Evolutionary conservation across 2,797 vertebrate genomes (phyloP).

Genomic region (Pseudochirops cupreus): DNA sequence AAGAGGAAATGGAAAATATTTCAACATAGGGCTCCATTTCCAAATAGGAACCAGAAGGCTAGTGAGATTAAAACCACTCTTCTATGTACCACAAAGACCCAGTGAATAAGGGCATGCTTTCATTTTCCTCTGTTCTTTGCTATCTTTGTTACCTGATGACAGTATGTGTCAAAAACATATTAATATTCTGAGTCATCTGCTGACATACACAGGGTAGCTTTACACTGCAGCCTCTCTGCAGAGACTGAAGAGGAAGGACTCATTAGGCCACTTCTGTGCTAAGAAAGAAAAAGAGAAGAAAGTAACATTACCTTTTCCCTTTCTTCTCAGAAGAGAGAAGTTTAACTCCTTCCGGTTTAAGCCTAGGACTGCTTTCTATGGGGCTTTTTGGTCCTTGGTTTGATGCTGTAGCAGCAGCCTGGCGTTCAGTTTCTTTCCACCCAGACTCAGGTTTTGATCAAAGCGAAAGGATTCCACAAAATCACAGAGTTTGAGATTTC

Average conservation of each 20-base stretch:
- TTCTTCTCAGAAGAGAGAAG: neutral
- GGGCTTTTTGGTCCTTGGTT: neutral
- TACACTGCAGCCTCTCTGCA: neutral
- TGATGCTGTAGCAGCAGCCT: neutral
- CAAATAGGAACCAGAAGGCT: neutral
- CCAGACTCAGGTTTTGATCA: neutral
- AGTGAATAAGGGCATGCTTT: neutral
- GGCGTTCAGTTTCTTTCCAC: neutral
- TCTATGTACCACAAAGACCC: conserved; percentile 21
- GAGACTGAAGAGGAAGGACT: neutral
- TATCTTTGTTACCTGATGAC: neutral
- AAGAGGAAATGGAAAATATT: neutral
- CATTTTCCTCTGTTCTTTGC: conserved; percentile 14
- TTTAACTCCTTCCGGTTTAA: neutral
- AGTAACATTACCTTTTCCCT: neutral
- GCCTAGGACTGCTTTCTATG: neutral
- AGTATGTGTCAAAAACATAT: neutral
- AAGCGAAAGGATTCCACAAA: neutral
- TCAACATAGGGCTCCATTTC: neutral
- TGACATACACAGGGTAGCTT: neutral
- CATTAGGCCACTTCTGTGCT: neutral
- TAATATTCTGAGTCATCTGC: neutral
- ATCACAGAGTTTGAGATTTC: neutral
- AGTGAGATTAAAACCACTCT: conserved; percentile 11
- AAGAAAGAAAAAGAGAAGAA: neutral